A percentile compares a stretch with the other conserved stretches of the same genome.
Conservation (phyloP, 2,797 vertebrate genomes). For the Luscinia luscinia region DNA sequence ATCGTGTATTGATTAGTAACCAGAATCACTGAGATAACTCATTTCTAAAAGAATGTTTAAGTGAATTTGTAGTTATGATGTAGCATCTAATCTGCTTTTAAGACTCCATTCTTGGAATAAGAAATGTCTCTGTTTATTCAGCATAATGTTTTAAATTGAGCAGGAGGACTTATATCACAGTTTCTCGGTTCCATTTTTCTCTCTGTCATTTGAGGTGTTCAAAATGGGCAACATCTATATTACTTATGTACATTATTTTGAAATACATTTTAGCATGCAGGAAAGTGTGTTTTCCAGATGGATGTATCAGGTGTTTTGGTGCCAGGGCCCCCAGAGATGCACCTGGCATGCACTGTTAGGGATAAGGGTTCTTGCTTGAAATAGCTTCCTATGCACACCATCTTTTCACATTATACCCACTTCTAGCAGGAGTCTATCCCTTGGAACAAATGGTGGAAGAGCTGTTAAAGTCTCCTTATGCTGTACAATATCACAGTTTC, state of each 20-base stretch:
- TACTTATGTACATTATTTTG: background rate
- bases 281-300: background rate
- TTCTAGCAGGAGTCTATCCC: background rate
- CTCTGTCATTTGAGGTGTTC: background rate
- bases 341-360: background rate
- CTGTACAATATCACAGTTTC: background rate
- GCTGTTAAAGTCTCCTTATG: conserved; percentile 8
- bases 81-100: background rate
- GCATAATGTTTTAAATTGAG: background rate
- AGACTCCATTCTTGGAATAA: background rate
- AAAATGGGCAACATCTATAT: background rate
- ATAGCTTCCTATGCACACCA: background rate
- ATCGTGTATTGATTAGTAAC: background rate
- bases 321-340: background rate
- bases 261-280: background rate
- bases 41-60: background rate
- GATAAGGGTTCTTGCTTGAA: background rate
- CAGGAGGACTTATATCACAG: background rate
- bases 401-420: background rate
- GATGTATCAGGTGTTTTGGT: background rate
- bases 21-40: background rate
- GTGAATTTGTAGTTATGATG: background rate
- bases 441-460: conserved; percentile 11
- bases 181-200: background rate
- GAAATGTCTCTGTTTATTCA: conserved; percentile 24